Base-by-base conservation (phyloP, 2,888 invertebrate species). In the Esperia sulphurella region DNA sequence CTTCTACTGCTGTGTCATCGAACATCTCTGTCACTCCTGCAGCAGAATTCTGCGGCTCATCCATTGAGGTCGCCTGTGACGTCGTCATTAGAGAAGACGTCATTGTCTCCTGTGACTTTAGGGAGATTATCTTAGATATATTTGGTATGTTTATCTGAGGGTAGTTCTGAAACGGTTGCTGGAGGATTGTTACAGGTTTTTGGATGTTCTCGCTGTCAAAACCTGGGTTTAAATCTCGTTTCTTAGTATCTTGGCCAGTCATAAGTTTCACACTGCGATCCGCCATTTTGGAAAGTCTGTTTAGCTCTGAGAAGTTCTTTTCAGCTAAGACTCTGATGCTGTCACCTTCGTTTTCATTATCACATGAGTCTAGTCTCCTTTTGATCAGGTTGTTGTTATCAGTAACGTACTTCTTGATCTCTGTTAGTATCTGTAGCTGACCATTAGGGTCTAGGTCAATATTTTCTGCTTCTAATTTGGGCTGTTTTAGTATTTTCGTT, bases 371-470 rank as follows among this genome's bases (percentile, higher is more conserved):
- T 10, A 90, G 52, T 51, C 80, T 73, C 58, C 71, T 79, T 51
- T 89, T 90, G 21, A 90, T 90, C 0, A 86, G 65, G 49, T 87
- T 87, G 56, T 90, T 88, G 54, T 88, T 90, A 49, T 86, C 81
- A 43, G 71, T 83, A 8, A 90, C 90, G 30, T 64, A 76, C 52
- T 83, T 83, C 48, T 87, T 86, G 28, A 89, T 90, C 68, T 85
- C 83, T 0, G 80, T 83, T 41, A 90, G 61, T n/a, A 86, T 65
- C 57, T 79, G 74, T 13, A 90, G 69, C 41, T 88, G 86, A 30
- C 70, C 75, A 48, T 73, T 76, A 0, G 75, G 69, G 29, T 83
- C 76, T 43, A 88, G 68, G 9, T 71, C 68, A 8, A 65, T 45
- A 14, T 58, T 53, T 37, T 63, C 55, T 14, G 51, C 49, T 29